Evolutionary conservation across 2,797 vertebrate species (phyloP).

Genomic region (Nyctibius grandis): DNA sequence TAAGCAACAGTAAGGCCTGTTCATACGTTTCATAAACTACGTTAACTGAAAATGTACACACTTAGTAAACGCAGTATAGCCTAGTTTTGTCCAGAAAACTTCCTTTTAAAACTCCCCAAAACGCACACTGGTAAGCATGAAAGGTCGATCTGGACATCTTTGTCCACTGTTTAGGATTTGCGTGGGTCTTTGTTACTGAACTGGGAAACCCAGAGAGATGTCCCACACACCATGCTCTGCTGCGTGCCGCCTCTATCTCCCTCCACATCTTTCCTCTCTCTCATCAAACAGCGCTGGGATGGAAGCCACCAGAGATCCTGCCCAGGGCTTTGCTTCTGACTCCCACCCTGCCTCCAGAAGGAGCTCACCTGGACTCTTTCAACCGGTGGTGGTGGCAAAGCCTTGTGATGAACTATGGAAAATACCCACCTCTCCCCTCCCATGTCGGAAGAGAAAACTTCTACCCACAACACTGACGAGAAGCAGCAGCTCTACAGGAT

Average conservation of each 20-base stretch:
- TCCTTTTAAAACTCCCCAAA: background rate
- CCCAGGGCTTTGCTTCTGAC: background rate
- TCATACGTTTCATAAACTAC: background rate
- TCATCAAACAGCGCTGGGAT: background rate
- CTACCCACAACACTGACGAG: background rate
- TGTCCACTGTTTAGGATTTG: background rate
- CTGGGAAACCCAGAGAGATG: rapidly evolving
- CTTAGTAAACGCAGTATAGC: background rate
- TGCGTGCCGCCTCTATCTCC: background rate
- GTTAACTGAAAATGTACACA: background rate
- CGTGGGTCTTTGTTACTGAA: background rate
- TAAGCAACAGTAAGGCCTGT: background rate
- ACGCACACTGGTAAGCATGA: rapidly evolving
- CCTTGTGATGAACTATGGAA: background rate
- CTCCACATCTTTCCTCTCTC: background rate
- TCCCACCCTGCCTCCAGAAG: background rate
- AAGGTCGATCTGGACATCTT: background rate
- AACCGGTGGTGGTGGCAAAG: rapidly evolving
- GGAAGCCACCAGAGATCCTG: background rate
- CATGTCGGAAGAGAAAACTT: background rate
- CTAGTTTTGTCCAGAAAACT: background rate
- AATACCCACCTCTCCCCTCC: background rate
- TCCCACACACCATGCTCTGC: rapidly evolving
- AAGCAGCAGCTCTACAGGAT: slow-evolving; percentile 1
- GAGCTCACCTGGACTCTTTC: background rate